Evolutionary conservation across 1,140 invertebrate species (phyloP), one percentile per base, ranked within the genome.

Genomic region (Arion vulgaris): DNA sequence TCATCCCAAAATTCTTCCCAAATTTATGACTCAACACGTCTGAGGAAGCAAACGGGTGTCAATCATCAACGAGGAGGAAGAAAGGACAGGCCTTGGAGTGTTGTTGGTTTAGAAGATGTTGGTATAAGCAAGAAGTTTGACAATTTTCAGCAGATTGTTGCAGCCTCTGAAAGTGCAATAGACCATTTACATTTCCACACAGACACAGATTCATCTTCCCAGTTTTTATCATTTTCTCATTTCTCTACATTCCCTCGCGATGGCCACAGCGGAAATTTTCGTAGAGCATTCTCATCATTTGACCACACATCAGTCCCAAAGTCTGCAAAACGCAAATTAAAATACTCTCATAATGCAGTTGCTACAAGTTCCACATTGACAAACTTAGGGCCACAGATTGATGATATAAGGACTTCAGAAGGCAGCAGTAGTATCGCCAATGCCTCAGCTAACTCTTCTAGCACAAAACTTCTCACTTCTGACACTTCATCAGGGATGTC

Each of bases 81-180:
- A 34, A 87, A 87, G 83, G 94, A 94, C 51, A 93, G 96, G 69
- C 96, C 96, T 0, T 96, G 96, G 96, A 96, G 96, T 81, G 96
- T 97, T 15, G 96, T 96, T 13, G 96, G 96, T 83, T 93, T 96
- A 19, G 95, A 95, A 36, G 95, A 96, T 89, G 92, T 96, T 78
- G 93, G 39, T 89, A 90, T 2, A 88, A 93, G 86, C 93, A 94
- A 79, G 39, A 69, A 45, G 11, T 19, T 38, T 36, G 34, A 57
- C 38, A 66, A 39, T 32, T 71, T 53, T 19, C 66, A 49, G 36
- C 36, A 69, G 26, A 93, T 95, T 86, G 92, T 95, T 85, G 97
- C 96, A 0, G 96, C 96, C 86, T 97, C 96, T 0, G 96, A 98
- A 92, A 96, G 96, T 0, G 96, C 96, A 23, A 92, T 97, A 72